These are phyloP conservation scores for Boleophthalmus pectinirostris DNA, from an alignment of 2,113 vertebrate genomes.

Conservation along the genomic window DNA sequence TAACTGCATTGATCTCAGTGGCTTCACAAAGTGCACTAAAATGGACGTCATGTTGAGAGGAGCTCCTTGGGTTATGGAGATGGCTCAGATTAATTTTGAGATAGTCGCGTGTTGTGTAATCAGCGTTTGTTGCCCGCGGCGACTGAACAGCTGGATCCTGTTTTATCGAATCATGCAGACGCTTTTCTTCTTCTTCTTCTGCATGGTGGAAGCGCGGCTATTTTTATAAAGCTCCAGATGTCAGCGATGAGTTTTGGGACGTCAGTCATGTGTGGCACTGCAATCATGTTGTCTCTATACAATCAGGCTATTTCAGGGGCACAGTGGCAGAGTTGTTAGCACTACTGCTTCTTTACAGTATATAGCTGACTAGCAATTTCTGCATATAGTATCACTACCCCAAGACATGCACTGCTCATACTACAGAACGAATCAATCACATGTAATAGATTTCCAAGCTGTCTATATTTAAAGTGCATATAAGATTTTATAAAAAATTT, in stretches of 20 bases:
- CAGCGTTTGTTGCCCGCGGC: conserved; percentile 23
- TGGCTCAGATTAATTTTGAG: conserved; percentile 21
- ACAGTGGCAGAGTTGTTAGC: background rate
- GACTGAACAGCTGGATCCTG: conserved; percentile 44
- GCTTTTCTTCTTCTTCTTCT: background rate
- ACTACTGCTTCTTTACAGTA: background rate
- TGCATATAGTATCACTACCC: background rate
- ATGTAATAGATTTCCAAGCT: no score
- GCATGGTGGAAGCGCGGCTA: background rate
- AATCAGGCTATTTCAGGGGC: background rate
- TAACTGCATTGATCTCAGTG: background rate
- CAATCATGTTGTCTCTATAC: background rate
- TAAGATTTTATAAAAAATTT: no score
- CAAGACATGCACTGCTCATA: background rate
- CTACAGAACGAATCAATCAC: background rate
- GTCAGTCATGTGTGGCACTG: background rate
- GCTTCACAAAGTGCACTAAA: background rate
- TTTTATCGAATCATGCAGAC: conserved; percentile 9
- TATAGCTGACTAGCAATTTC: background rate
- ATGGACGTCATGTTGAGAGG: background rate
- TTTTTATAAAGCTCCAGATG: conserved; percentile 5
- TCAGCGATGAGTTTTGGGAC: background rate
- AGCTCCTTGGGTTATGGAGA: conserved; percentile 1
- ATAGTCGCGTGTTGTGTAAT: conserved; percentile 23
- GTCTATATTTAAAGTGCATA: no score